Conservation (phyloP, 2,113 vertebrate species). For the Ptilorrhoa leucosticta region DNA sequence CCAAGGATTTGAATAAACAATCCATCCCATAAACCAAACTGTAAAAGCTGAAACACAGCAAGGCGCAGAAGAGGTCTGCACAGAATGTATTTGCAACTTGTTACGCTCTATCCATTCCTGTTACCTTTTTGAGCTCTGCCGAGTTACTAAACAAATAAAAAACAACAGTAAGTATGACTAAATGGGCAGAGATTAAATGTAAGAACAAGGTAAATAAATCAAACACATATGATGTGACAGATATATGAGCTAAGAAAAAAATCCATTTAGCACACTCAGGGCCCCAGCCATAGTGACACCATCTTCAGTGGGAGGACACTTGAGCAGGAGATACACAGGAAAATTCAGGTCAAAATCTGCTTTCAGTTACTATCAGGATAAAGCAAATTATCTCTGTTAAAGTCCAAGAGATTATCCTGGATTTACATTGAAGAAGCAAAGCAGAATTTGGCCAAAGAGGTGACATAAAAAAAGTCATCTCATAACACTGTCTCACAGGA, state of each 20-base stretch:
- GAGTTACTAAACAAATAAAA: slow-evolving; percentile 5
- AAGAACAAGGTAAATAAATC: background rate
- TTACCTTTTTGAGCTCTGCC: background rate
- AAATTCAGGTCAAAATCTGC: slow-evolving; percentile 18
- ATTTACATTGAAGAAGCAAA: background rate
- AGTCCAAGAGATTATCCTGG: background rate
- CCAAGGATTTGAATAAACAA: background rate
- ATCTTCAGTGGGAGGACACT: background rate
- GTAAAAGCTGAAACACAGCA: background rate
- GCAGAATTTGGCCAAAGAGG: background rate
- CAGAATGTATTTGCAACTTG: background rate
- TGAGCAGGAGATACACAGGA: background rate
- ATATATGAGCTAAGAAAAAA: background rate
- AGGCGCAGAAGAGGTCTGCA: background rate
- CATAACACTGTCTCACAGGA: background rate
- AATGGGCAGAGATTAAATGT: background rate
- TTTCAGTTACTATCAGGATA: slow-evolving; percentile 1
- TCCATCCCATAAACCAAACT: background rate
- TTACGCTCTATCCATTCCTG: background rate
- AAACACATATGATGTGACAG: background rate
- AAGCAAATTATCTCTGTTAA: background rate
- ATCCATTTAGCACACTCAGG: background rate
- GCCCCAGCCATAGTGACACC: background rate
- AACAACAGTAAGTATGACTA: slow-evolving; percentile 3
- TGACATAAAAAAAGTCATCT: background rate